A percentile compares a stretch with the other conserved stretches of the same genome.
Evolutionary conservation across 2,113 vertebrate genomes (phyloP).

Genomic region (Myotis yumanensis): DNA sequence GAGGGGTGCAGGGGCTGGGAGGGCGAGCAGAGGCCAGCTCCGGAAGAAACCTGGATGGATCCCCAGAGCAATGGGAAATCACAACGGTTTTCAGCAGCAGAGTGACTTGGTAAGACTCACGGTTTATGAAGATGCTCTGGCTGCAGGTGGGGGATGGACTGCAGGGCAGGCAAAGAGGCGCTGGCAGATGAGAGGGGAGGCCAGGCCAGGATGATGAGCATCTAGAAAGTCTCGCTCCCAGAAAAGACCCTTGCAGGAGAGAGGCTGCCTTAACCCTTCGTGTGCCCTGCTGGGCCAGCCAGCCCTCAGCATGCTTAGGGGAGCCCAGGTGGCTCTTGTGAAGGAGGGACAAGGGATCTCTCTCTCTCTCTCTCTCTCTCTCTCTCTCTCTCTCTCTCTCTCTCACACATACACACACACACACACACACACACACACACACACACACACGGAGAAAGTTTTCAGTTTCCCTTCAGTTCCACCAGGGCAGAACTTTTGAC

Average conservation of each 20-base stretch:
- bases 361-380: too few species aligned
- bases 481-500: not conserved
- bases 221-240: not conserved
- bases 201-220: not conserved
- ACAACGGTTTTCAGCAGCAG: not conserved
- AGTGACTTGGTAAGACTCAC: not conserved
- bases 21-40: not conserved
- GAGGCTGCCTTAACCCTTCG: not conserved
- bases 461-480: not conserved
- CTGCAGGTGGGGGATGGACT: not conserved
- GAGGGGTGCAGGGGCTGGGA: not conserved
- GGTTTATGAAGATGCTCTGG: not conserved
- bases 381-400: too few species aligned
- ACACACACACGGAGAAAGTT: not conserved
- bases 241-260: not conserved
- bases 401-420: too few species aligned
- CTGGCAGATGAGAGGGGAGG: not conserved
- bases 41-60: not conserved
- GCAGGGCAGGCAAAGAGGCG: not conserved
- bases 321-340: not conserved
- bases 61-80: not conserved
- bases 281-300: not conserved
- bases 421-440: not conserved
- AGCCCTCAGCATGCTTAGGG: accelerated
- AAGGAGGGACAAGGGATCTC: not conserved